Base-by-base conservation (phyloP, 2,113 vertebrate genomes). In the Aythya baeri region DNA sequence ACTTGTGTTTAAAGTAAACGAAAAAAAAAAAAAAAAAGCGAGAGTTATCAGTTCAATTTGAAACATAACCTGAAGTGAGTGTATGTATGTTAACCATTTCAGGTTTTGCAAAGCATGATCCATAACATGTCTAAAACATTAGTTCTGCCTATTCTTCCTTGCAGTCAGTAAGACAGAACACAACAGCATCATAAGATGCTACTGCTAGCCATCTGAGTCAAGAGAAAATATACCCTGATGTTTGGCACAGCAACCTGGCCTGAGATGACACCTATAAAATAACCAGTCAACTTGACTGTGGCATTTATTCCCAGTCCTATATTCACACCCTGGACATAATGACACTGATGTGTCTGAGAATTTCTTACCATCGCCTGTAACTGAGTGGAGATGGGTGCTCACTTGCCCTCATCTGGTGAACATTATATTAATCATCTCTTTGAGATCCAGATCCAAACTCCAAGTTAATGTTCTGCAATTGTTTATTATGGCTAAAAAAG, bases 51-150 rank as follows among this genome's bases (percentile, higher is more conserved):
- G 49, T 81, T 78, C 59, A 75, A 92, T 68, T 32, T 86, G 83
- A 93, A 97, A 81, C 52, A 46, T 41, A 78, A 52, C 73, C 63
- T 87, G 52, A 91, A 94, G 85, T 49, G 27, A 92, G 59, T 86
- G 5, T 11, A 12, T 66, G 18, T 32, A 25, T 73, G 34, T 73
- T 84, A 88, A 68, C 27, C 18, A 66, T 79, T 93, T 54, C 31
- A 27, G 3, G 1, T 6, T 34, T 82, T 90, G 34, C 49, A 67
- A 81, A 77, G 66, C 1, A 0, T 21, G n/a, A 62, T 78, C 63
- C 85, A 83, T 89, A 71, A 75, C 1, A 31, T 58, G 29, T 81
- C 65, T 84, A 32, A 82, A 72, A 21, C 23, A 26, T 13, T 50
- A 58, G 9, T 88, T 57, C 12, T 88, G 49, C 61, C 73, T 81